Percentiles rank a stretch among this genome's conserved stretches.
Conservation (phyloP, 2,888 invertebrate genomes). For the Xestia ashworthii region DNA sequence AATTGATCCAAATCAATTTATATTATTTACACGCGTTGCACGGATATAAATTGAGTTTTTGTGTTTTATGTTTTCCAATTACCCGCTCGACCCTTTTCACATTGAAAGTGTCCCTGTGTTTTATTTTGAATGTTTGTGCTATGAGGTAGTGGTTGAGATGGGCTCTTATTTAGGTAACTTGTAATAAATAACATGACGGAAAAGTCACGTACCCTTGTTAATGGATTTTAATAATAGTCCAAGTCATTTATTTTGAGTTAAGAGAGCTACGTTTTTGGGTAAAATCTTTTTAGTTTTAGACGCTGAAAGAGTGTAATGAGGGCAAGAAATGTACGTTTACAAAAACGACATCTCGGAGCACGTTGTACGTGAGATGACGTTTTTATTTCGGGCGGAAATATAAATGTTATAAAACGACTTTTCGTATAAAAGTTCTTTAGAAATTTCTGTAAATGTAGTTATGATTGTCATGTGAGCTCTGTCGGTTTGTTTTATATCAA, state of each 20-base stretch:
- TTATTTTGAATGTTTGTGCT: constrained; percentile 67
- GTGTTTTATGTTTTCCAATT: constrained; percentile 77
- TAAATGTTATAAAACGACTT: constrained; percentile 28
- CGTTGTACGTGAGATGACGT: constrained; percentile 18
- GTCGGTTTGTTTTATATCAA: constrained; percentile 69
- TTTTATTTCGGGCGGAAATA: constrained; percentile 25
- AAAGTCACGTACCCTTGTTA: constrained; percentile 38
- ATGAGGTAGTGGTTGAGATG: constrained; percentile 59
- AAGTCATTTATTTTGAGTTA: constrained; percentile 37
- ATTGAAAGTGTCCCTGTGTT: constrained; percentile 66
- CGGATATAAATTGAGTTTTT: constrained; percentile 78
- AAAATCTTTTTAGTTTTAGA: constrained; percentile 26
- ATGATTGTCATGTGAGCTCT: constrained; percentile 36
- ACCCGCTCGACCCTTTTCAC: constrained; percentile 71
- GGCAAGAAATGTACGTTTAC: constrained; percentile 27
- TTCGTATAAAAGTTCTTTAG: constrained; percentile 29
- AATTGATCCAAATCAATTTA: constrained; percentile 81
- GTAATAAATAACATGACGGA: constrained; percentile 47
- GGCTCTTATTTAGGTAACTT: constrained; percentile 49
- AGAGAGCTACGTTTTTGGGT: constrained; percentile 8
- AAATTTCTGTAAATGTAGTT: constrained; percentile 20
- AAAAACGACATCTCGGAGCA: constrained; percentile 18
- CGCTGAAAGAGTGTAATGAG: constrained; percentile 14
- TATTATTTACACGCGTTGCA: constrained; percentile 72
- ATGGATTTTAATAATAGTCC: constrained; percentile 46